Evolutionary conservation across 2,797 vertebrate genomes (phyloP).

Genomic region (Melanotaenia nigrans): DNA sequence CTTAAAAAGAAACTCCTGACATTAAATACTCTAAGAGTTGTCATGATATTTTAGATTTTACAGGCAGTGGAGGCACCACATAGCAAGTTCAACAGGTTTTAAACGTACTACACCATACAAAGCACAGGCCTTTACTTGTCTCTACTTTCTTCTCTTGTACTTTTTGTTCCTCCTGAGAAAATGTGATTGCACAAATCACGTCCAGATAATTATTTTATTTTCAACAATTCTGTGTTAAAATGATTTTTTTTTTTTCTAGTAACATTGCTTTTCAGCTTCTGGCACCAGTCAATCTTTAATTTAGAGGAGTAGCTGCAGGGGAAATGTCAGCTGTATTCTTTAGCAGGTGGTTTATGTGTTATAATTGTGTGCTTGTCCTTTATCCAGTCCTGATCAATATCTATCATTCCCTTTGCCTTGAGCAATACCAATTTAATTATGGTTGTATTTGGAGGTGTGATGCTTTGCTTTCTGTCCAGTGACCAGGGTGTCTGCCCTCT

Average conservation of each 20-base stretch:
- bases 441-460: constrained; percentile 19
- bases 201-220: constrained; percentile 7
- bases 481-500: constrained; percentile 47
- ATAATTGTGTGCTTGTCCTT: constrained; percentile 58
- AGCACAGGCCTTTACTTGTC: not conserved
- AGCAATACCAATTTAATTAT: constrained; percentile 65
- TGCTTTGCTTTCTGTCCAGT: constrained; percentile 27
- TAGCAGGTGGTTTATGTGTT: constrained; percentile 50
- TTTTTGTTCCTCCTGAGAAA: not conserved
- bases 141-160: not conserved
- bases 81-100: too few relatives aligned
- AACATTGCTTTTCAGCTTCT: constrained; percentile 22
- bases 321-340: constrained; percentile 62
- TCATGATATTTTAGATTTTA: too few relatives aligned
- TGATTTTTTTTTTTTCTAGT: not conserved
- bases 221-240: not conserved
- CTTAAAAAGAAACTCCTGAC: too few relatives aligned
- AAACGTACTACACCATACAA: not conserved
- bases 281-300: constrained; percentile 55
- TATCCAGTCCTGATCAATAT: constrained; percentile 70
- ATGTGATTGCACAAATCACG: not conserved
- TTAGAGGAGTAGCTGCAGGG: constrained; percentile 46
- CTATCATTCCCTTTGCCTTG: constrained; percentile 54
- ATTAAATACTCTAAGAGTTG: too few relatives aligned
- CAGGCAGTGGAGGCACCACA: not conserved